Evolutionary conservation across 2,113 vertebrate genomes (phyloP), one percentile per base, ranked within the genome.

Genomic region (Hippocampus comes): DNA sequence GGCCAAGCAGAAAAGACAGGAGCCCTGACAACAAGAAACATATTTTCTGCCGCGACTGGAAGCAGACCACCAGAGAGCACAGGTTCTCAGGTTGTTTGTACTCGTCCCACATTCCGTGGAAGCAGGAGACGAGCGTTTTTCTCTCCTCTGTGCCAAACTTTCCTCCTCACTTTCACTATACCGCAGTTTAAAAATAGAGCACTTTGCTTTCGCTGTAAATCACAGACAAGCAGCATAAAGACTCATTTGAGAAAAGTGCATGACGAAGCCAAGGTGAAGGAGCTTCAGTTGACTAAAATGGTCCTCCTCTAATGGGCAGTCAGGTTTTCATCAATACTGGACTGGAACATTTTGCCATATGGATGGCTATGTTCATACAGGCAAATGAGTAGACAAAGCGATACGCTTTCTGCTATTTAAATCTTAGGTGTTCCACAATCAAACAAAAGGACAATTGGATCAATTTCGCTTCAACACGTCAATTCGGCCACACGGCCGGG

Each of bases 101-200:
- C 68, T 79, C 63, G 60, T 76, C 42, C 63, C 69, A 78, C 57
- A 78, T 34, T 14, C 4, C 49, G 23, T 42, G 63, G 53, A 68
- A 74, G 41, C 64, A 49, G 10, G 56, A 79, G 79, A 82, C 74
- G 65, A 71, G 64, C 34, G 2, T 74, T 80, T 78, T 73, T 67
- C 53, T 75, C 56, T 56, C 27, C 56, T 43, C 64, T 57, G 48
- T 76, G 25, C 64, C n/a, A 66, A 66, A 66, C 57, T 65, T 56
- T 69, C 43, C 63, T 38, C 30, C 53, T 69, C 51, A 15, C 71
- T 70, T 79, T n/a, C 25, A 21, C 65, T 63, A 27, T 71, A 18
- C 18, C 51, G 76, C 48, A 0, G 69, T 79, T 74, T 86, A 87
- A 86, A 90, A 92, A 91, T 87, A 89, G 84, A 82, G 55, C 82